Evolutionary conservation across 2,797 vertebrate genomes (phyloP).

Genomic region (Gymnocypris eckloni): DNA sequence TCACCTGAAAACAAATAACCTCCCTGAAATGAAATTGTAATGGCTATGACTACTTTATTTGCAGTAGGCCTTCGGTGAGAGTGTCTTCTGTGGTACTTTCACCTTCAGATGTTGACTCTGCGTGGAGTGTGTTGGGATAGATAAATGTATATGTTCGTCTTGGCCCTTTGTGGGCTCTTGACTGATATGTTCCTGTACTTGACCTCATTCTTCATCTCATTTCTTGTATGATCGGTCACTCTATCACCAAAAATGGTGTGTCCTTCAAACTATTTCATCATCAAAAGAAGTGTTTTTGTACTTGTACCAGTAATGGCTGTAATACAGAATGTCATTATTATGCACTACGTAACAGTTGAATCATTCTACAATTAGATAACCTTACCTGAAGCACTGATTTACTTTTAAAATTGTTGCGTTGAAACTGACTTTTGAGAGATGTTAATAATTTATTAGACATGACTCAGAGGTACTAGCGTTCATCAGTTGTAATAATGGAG

Average conservation of each 20-base stretch:
- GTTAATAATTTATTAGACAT: not conserved
- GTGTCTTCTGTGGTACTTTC: constrained; percentile 21
- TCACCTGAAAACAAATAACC: constrained; percentile 18
- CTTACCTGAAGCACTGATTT: not conserved
- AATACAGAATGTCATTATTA: not conserved
- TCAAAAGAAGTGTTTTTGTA: not conserved
- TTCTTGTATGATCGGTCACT: not conserved
- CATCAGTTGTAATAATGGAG: not conserved
- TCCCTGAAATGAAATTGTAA: constrained; percentile 29
- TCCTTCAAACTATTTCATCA: not conserved
- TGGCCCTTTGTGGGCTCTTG: constrained; percentile 1
- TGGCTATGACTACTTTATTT: constrained; percentile 42
- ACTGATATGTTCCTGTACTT: constrained; percentile 12
- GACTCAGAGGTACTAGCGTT: not conserved
- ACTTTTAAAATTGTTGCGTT: not conserved
- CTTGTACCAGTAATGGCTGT: constrained; percentile 1
- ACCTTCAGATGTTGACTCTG: constrained; percentile 4
- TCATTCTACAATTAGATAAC: not conserved
- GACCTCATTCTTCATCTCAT: constrained; percentile 11
- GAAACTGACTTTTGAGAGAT: not conserved
- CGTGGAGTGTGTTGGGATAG: constrained; percentile 1
- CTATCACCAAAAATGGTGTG: not conserved
- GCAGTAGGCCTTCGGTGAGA: constrained; percentile 28
- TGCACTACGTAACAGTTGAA: not conserved
- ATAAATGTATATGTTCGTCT: constrained; percentile 23